phyloP scores from a whole-genome alignment of 1,140 invertebrate genomes.

The Camponotus floridanus region DNA sequence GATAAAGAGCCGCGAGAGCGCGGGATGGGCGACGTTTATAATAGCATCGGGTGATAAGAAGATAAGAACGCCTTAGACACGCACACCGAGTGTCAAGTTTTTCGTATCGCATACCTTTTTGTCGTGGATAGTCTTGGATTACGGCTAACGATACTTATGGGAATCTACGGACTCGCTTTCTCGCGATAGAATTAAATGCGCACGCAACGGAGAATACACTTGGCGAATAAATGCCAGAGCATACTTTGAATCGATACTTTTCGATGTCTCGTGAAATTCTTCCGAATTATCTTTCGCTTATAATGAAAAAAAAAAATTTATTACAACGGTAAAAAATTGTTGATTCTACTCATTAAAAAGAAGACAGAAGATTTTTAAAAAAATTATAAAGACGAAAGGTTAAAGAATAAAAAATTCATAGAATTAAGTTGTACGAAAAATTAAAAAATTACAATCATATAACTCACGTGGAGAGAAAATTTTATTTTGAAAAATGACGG shows the following conservation, averaged over 20 bases:
- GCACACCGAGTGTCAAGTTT: conserved; percentile 64
- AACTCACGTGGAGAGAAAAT: neutral
- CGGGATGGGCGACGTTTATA: conserved; percentile 19
- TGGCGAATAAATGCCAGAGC: neutral
- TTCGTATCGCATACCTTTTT: conserved; percentile 62
- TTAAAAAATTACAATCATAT: neutral
- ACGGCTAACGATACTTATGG: conserved; percentile 58
- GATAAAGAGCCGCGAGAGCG: conserved; percentile 49
- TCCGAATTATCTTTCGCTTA: neutral
- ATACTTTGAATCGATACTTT: neutral
- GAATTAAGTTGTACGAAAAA: neutral
- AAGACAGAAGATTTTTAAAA: no score
- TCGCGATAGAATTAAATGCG: conserved; percentile 20
- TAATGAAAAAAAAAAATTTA: conserved; percentile 6
- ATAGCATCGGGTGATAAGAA: conserved; percentile 60
- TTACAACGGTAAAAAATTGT: neutral
- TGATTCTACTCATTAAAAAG: no score
- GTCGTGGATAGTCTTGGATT: conserved; percentile 54
- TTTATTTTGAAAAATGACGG: neutral
- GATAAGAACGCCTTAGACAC: conserved; percentile 54
- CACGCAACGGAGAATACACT: conserved; percentile 18
- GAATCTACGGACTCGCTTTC: conserved; percentile 46
- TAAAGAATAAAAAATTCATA: neutral
- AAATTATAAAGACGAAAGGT: no score
- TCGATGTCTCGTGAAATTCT: conserved; percentile 23